phyloP scores from a whole-genome alignment of 1,140 invertebrate genomes.

The Glossosoma conforme region DNA sequence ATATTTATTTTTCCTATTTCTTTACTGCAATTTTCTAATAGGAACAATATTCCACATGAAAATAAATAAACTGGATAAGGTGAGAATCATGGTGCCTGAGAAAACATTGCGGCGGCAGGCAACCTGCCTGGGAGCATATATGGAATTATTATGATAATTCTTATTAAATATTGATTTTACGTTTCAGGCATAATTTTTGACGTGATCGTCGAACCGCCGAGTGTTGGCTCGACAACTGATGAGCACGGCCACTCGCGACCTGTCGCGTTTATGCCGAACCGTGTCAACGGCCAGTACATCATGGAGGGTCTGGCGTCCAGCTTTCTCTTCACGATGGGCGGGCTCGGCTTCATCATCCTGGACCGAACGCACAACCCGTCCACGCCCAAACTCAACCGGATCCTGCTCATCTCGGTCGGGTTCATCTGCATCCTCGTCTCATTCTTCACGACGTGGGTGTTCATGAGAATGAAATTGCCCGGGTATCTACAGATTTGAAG shows the following conservation, averaged over 20 bases:
- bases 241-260: slow-evolving; percentile 93
- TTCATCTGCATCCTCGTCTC: slow-evolving; percentile 91
- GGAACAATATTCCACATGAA: too few species aligned
- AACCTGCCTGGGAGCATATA: too few species aligned
- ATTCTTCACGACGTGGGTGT: slow-evolving; percentile 95
- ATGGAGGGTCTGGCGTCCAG: slow-evolving; percentile 97
- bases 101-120: too few species aligned
- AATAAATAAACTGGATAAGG: too few species aligned
- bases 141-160: too few species aligned
- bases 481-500: slow-evolving; percentile 59
- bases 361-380: slow-evolving; percentile 90
- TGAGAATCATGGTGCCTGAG: too few species aligned
- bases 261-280: slow-evolving; percentile 96
- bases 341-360: slow-evolving; percentile 93
- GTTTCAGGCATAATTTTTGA: slow-evolving; percentile 94
- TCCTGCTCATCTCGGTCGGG: slow-evolving; percentile 87
- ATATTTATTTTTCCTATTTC: too few species aligned
- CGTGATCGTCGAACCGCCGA: slow-evolving; percentile 96
- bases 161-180: slow-evolving; percentile 13
- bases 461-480: slow-evolving; percentile 99
- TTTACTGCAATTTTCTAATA: too few species aligned
- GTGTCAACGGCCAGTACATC: slow-evolving; percentile 98
- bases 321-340: slow-evolving; percentile 93
- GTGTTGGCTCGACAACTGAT: slow-evolving; percentile 95
- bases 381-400: slow-evolving; percentile 87